Base-by-base conservation (phyloP, 1,140 invertebrate genomes). In the Aphelenchoides fujianensis region DNA sequence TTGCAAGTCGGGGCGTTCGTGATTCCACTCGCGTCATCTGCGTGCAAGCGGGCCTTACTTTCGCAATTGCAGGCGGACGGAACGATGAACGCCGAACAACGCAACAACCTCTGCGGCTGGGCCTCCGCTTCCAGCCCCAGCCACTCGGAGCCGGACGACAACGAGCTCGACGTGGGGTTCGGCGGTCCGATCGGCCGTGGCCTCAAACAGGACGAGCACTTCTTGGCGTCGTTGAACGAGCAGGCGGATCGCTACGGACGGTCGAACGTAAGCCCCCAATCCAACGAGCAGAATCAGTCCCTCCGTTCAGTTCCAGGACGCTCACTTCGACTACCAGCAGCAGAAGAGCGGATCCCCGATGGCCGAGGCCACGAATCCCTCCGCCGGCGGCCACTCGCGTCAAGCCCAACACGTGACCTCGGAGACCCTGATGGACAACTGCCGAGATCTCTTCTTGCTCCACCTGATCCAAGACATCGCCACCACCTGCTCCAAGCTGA, bases 381-480 rank as follows among this genome's bases (percentile, higher is more conserved):
- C 41, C 23, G 23, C 12, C 16, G 64, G 73, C 53, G 41, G 23
- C 23, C 23, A 48, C 41, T 12, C 12, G 12, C 41, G 23, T 12
- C 23, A 12, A 12, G 41, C 41, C 23, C 41, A 48, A 48, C 12
- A 48, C 41, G 23, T 48, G 12, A 59, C 12, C 34, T 32, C 55
- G 7, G 77, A 68, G 35, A 70, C 68, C 3, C 76, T 78, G 28
- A 81, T 82, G 55, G 81, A 82, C 53, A 80, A 83, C 63, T 83
- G 83, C 52, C 68, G 80, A 37, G 81, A 82, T 64, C 70, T 82
- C 61, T 82, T 84, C 57, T 64, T 84, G 32, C 61, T 81, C 30
- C 81, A 84, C 68, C 69, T 82, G 9, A 78, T 82, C 36, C 81
- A 82, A 31, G 81, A 82, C 52, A 82, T 84, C 68, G 74, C 52